Base-by-base conservation (phyloP, 2,113 vertebrate genomes). In the Psettodes erumei region DNA sequence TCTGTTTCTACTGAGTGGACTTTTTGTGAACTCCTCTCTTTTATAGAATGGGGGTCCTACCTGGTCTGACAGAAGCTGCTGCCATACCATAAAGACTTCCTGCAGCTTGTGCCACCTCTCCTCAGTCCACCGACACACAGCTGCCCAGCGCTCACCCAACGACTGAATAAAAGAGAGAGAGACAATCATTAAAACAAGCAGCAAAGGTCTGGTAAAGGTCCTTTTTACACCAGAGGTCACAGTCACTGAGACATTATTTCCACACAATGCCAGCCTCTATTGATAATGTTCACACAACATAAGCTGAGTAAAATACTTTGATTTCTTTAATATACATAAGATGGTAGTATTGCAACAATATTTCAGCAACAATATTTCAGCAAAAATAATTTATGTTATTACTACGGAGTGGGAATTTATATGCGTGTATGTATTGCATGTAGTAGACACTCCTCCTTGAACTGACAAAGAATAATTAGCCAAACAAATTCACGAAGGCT, bases 81-180 rank as follows among this genome's bases (percentile, higher is more conserved):
- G 96, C 98, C 98, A 99, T 21, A 96, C 79, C 35, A 95, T 73
- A 16, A 95, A 95, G 74, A 95, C 91, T 62, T 98, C 96, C 81
- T 98, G 96, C 51, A 99, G 83, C 80, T 96, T 96, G 32, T 92
- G 91, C 91, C 96, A 96, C 16, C 94, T 92, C 58, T 98, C 97
- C 72, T 99, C 98, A 0, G 97, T 99, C 98, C 98, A 99, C 15
- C 94, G 96, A 82, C 98, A 99, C 82, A 99, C 97, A 0, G 97
- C 97, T 2, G 96, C 97, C 98, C 98, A 99, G 16, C 98, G 95
- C 66, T 98, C 96, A 0, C 98, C 98, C n/a, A 99, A 92, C 62
- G 93, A 95, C 98, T 97, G 77, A 45, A 75, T 3, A 4, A 5
- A 70, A 55, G 54, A 53, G 8, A n/a, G 18, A 72, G 8, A 54